Evolutionary conservation across 2,888 invertebrate species (phyloP), one percentile per base, ranked within the genome.

Genomic region (Cephus pygmeus): DNA sequence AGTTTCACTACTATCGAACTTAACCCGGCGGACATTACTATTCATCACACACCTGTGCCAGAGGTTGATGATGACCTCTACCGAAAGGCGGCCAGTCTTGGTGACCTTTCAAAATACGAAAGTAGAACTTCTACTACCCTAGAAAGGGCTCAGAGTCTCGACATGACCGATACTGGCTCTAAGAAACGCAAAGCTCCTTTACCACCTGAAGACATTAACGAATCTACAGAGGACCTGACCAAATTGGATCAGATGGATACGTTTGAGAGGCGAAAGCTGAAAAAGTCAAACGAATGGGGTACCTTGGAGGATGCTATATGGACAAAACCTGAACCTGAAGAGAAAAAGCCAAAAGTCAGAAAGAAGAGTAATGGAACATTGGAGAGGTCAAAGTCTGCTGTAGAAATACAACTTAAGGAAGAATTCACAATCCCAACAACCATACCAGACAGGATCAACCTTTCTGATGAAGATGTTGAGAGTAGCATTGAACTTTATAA

Each of bases 121-220:
- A 91, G 92, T 69, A 90, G 92, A 80, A 92, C 93, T 12, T 89
- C 93, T 4, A 94, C 95, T 4, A 95, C 94, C 12, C 90, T 95
- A 77, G 96, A 97, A 91, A 92, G 96, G 81, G 96, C 97, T 0
- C 96, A 96, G 88, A 96, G 96, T 85, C 92, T 97, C 73, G 97
- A 97, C 83, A 95, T 96, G 90, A 95, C 95, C 1, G 93, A 93
- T 76, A 89, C 93, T 0, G 92, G 92, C 11, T 93, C 94, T 74
- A 95, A 95, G 86, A 95, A 95, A 85, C 93, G 95, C 35, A 95
- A 95, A 90, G 95, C 94, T 0, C 94, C 94, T 85, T 92, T 94
- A 56, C 91, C 91, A 0, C 89, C 91, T 0, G 91, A 91, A 31
- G 91, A 91, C 68, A 90, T 91, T 3, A 87, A 88, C 68, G 91